Percentiles rank a stretch among this genome's conserved stretches.
These are phyloP conservation scores for Anguilla megastoma DNA, from an alignment of 2,797 vertebrate species.

Conservation along the genomic window DNA sequence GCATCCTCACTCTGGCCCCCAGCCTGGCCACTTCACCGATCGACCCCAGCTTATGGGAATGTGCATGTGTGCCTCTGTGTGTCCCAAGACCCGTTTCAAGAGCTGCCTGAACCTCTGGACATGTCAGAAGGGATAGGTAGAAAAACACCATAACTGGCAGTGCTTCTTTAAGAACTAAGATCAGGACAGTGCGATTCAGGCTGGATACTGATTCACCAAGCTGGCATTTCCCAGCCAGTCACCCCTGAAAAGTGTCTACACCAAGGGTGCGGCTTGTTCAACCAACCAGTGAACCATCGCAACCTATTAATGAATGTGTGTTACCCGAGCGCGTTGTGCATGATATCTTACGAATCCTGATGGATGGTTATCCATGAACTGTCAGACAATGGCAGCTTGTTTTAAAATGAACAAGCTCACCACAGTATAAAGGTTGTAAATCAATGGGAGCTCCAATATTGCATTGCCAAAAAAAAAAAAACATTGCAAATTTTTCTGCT, in stretches of 20 bases:
- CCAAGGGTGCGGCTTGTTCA: neutral
- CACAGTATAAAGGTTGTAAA: neutral
- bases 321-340: neutral
- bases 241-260: neutral
- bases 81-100: neutral
- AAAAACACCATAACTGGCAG: neutral
- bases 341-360: neutral
- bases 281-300: neutral
- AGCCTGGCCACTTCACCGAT: conserved; percentile 29
- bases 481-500: neutral
- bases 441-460: neutral
- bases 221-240: neutral
- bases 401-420: neutral
- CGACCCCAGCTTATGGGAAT: conserved; percentile 13
- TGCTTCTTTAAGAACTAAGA: neutral
- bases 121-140: neutral
- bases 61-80: neutral
- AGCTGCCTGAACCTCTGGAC: neutral
- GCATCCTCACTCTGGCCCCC: conserved; percentile 34
- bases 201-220: neutral
- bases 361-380: neutral
- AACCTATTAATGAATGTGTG: neutral
- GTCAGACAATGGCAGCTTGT: neutral
- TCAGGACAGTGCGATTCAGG: neutral
- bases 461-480: neutral